phyloP scores from a whole-genome alignment of 92 coral and sea anemone genomes.

The Epizoanthus stellaris region DNA sequence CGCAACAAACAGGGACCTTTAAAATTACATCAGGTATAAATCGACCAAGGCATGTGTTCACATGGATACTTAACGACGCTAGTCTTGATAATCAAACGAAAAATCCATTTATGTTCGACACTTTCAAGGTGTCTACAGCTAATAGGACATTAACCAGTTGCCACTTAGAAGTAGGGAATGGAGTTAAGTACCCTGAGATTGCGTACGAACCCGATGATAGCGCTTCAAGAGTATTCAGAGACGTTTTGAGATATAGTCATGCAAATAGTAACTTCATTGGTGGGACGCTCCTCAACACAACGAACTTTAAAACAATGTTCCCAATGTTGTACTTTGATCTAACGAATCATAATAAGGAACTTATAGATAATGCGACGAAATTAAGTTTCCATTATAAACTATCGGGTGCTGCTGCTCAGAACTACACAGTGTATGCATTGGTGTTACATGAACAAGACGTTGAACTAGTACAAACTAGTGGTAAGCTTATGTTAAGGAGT shows the following conservation, averaged over 20 bases:
- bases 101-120: constrained; percentile 12
- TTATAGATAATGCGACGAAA: constrained; percentile 6
- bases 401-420: background rate
- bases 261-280: constrained; percentile 10
- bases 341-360: background rate
- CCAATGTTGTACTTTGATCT: background rate
- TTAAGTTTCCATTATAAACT: background rate
- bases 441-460: constrained; percentile 7
- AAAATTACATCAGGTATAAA: no score
- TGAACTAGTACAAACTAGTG: background rate
- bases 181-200: background rate
- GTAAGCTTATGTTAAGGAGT: background rate
- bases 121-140: constrained; percentile 20
- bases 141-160: background rate
- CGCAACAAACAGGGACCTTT: no score
- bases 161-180: constrained; percentile 1
- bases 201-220: background rate
- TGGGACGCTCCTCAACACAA: background rate
- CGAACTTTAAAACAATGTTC: background rate
- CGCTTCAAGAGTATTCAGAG: background rate
- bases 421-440: background rate
- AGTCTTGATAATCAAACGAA: no score
- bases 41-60: no score
- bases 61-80: no score
- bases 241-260: background rate